Evolutionary conservation across 2,113 vertebrate genomes (phyloP).

Genomic region (Electrona antarctica): DNA sequence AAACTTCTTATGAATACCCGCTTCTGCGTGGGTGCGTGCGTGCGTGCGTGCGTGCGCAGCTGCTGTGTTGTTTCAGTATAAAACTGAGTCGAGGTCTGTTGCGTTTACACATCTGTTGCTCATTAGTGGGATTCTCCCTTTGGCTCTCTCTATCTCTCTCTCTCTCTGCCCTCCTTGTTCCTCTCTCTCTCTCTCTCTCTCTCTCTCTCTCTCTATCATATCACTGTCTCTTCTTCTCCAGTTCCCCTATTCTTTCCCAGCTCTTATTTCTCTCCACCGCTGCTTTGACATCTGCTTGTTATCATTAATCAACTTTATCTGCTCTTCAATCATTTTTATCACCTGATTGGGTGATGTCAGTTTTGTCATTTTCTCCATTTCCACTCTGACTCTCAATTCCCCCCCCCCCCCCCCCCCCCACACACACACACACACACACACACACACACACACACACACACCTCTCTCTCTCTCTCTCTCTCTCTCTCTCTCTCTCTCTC

Average conservation of each 20-base stretch:
- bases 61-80: neutral
- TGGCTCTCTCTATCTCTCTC: conserved; percentile 6
- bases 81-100: conserved; percentile 19
- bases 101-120: conserved; percentile 51
- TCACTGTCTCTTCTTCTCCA: neutral
- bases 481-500: neutral
- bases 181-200: conserved; percentile 14
- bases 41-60: neutral
- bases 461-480: too few species aligned
- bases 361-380: conserved; percentile 2
- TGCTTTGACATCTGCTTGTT: conserved; percentile 6
- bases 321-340: conserved; percentile 13
- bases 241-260: neutral
- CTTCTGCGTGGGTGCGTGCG: neutral
- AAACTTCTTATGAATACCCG: too few species aligned
- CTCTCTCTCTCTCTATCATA: conserved; percentile 6
- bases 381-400: neutral
- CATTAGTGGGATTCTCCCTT: conserved; percentile 60
- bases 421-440: too few species aligned
- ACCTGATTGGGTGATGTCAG: conserved; percentile 10
- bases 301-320: conserved; percentile 24
- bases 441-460: too few species aligned
- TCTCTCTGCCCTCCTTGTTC: conserved; percentile 13
- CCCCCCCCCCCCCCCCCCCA: too few species aligned
- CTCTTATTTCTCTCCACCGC: conserved; percentile 2